Base-by-base conservation (phyloP, 1,140 invertebrate species). In the Papilio dardanus region DNA sequence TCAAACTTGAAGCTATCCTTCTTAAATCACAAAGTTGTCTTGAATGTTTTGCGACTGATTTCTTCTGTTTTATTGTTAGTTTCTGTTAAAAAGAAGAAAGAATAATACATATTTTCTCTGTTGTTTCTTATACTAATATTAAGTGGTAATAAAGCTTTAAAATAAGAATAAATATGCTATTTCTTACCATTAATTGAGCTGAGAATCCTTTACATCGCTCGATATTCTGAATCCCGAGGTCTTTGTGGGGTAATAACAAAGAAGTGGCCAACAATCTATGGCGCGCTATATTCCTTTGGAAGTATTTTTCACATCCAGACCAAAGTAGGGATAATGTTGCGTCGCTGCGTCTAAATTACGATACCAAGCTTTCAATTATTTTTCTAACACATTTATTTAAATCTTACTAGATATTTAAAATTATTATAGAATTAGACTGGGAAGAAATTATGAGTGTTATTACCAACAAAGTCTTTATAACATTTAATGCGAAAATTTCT, bases 191-290 rank as follows among this genome's bases (percentile, higher is more conserved):
- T 42, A 95, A 81, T 78, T 95, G 91, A 4, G 90, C 88, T 37
- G 94, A 86, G 86, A 96, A 98, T 54, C 98, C 98, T 92, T 96
- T 96, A 79, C 97, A 97, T 71, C 98, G 94, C 75, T 98, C 97
- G 66, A 98, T 95, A 79, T 97, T 97, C 46, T 95, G 96, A 0
- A 96, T 90, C 10, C 97, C 97, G 33, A 99, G 89, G 84, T 99
- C 97, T 79, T 96, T 95, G 37, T 96, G 95, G 0, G 96, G 96
- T 3, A 94, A 88, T 30, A 94, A 94, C 81, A 97, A 86, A 19
- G 95, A 93, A 65, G 92, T 94, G 21, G 95, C 94, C 7, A 99
- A 93, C 1, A 96, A 93, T 54, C 96, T 94, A 71, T 96, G 92
- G 66, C 96, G 94, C 21, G 96, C 95, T 10, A 97, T 93, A 65